Evolutionary conservation across 2,888 invertebrate species (phyloP).

Genomic region (Xestia sexstrigata): DNA sequence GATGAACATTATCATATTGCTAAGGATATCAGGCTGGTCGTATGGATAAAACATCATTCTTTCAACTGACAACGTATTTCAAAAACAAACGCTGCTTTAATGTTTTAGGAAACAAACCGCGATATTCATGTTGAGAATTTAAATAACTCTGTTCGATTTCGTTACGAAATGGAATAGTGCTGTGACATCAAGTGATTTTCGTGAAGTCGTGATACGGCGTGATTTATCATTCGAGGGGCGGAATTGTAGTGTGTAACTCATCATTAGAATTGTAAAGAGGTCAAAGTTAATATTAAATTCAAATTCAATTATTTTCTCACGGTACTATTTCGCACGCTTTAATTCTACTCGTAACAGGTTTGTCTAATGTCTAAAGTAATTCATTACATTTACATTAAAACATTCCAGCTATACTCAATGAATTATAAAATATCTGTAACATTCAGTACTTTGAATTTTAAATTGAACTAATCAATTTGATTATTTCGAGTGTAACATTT

Average conservation of each 20-base stretch:
- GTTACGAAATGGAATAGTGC: slow-evolving; percentile 31
- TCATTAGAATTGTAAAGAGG: slow-evolving; percentile 19
- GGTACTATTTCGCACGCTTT: slow-evolving; percentile 30
- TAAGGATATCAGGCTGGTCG: slow-evolving; percentile 40
- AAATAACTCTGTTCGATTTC: slow-evolving; percentile 20
- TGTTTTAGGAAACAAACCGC: slow-evolving; percentile 36
- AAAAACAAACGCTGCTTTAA: slow-evolving; percentile 21
- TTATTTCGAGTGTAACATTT: slow-evolving; percentile 26
- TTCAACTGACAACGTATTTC: slow-evolving; percentile 25
- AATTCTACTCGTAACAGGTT: too few species aligned
- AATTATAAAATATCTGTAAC: background rate
- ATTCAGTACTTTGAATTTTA: background rate
- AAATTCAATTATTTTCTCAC: slow-evolving; percentile 31
- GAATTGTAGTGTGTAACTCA: background rate
- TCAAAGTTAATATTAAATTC: too few species aligned
- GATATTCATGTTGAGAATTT: slow-evolving; percentile 32
- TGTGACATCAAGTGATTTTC: slow-evolving; percentile 14
- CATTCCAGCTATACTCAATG: background rate
- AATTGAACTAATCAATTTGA: slow-evolving; percentile 43
- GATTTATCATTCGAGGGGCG: slow-evolving; percentile 7
- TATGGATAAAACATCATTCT: slow-evolving; percentile 59
- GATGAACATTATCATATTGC: slow-evolving; percentile 54
- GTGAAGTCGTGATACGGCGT: background rate
- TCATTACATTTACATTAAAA: background rate
- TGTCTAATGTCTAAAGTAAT: background rate